Conservation (phyloP, 2,888 invertebrate genomes). For the Schizotus pectinicornis region DNA sequence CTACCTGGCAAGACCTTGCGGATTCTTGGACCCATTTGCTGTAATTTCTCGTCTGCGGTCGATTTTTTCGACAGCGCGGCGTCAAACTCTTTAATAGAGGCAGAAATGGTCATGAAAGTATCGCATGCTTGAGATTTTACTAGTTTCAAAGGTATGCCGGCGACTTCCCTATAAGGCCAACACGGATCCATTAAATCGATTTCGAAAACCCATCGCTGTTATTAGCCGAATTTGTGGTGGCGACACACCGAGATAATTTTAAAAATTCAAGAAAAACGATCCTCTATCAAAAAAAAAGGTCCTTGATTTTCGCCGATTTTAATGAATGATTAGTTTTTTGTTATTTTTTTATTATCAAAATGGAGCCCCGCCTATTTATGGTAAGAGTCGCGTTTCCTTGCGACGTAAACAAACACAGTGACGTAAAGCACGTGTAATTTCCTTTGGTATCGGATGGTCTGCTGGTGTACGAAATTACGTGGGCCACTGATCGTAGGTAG, state of each 20-base stretch:
- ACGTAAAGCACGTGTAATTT: slow-evolving; percentile 13
- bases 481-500: slow-evolving; percentile 34
- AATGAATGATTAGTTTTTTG: not conserved
- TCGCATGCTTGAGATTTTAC: slow-evolving; percentile 15
- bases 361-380: slow-evolving; percentile 22
- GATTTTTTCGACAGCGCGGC: slow-evolving; percentile 16
- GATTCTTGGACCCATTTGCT: slow-evolving; percentile 9
- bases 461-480: slow-evolving; percentile 18
- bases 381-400: slow-evolving; percentile 12
- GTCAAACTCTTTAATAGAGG: slow-evolving; percentile 15
- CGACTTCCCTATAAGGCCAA: slow-evolving; percentile 16
- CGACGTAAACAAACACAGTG: slow-evolving; percentile 24
- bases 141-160: slow-evolving; percentile 13
- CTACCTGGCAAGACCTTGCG: too few relatives aligned
- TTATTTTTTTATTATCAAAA: not conserved
- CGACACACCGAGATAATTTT: too few relatives aligned
- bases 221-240: too few relatives aligned
- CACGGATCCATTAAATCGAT: slow-evolving; percentile 13
- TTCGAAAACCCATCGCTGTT: slow-evolving; percentile 4
- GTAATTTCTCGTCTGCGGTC: slow-evolving; percentile 13
- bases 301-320: not conserved
- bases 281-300: not conserved
- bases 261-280: not conserved
- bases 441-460: slow-evolving; percentile 18
- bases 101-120: slow-evolving; percentile 27